Percentiles rank a stretch among this genome's conserved stretches.
phyloP scores from a whole-genome alignment of 1,140 invertebrate genomes.

The Drosophila prosaltans region DNA sequence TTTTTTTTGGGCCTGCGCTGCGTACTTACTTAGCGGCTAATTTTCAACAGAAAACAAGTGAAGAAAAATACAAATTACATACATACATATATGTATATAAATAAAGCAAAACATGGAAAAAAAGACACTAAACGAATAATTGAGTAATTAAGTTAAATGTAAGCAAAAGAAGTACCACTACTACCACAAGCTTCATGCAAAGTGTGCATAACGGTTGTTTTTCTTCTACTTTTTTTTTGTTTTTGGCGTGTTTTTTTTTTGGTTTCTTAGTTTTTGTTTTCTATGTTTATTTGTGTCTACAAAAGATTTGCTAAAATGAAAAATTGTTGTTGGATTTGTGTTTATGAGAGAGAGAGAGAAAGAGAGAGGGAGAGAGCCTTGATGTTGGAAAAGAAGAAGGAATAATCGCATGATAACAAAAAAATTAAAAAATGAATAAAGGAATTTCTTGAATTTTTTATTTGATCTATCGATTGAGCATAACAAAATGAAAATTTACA shows the following conservation, averaged over 20 bases:
- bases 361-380: neutral
- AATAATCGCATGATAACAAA: neutral
- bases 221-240: conserved; percentile 9
- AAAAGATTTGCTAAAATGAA: conserved; percentile 1
- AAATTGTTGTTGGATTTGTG: neutral
- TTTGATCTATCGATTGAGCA: neutral
- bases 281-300: neutral
- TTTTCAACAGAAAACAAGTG: conserved; percentile 57
- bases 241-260: neutral
- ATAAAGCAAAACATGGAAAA: conserved; percentile 27
- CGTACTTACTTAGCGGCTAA: conserved; percentile 53
- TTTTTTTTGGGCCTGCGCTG: conserved; percentile 33
- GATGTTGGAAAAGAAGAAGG: neutral
- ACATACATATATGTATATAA: neutral
- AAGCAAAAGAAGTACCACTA: conserved; percentile 35
- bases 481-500: neutral
- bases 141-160: conserved; percentile 59
- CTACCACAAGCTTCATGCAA: conserved; percentile 29
- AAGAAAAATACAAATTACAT: conserved; percentile 23
- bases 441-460: neutral
- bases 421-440: neutral
- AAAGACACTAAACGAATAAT: conserved; percentile 49
- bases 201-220: conserved; percentile 48
- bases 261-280: neutral
- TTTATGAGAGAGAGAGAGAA: neutral